These are phyloP conservation scores for Salvator merianae DNA, from an alignment of 2,113 vertebrate species.

Conservation along the genomic window DNA sequence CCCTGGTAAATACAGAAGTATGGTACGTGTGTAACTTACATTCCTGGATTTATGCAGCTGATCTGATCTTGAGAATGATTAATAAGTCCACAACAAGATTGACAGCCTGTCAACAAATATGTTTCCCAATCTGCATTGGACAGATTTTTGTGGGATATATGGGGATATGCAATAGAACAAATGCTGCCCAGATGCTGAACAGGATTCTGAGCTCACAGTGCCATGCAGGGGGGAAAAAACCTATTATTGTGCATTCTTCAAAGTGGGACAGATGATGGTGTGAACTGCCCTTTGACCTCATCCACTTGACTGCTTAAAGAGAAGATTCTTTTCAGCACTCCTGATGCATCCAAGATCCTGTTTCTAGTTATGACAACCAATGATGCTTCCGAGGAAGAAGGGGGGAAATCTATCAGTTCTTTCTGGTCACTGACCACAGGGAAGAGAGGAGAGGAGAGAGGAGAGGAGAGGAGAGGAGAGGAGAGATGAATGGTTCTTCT, in stretches of 20 bases:
- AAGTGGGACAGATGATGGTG: background rate
- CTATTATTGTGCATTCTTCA: background rate
- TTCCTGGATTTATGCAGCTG: too few species aligned
- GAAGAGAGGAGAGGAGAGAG: background rate
- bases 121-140: background rate
- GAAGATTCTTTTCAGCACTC: background rate
- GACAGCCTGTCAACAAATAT: background rate
- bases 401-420: background rate
- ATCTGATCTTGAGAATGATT: background rate
- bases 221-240: background rate
- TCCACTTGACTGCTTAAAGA: background rate
- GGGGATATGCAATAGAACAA: background rate
- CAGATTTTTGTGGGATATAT: too few species aligned
- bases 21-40: background rate
- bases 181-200: background rate
- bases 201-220: background rate
- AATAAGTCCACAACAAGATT: background rate
- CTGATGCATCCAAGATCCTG: background rate
- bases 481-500: background rate
- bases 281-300: background rate
- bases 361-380: background rate
- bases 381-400: background rate
- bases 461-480: too few species aligned
- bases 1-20: background rate
- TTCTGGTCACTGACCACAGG: background rate